Percentiles rank a stretch among this genome's conserved stretches.
phyloP scores from a whole-genome alignment of 2,797 vertebrate species.

The Oreonectes daqikongensis region DNA sequence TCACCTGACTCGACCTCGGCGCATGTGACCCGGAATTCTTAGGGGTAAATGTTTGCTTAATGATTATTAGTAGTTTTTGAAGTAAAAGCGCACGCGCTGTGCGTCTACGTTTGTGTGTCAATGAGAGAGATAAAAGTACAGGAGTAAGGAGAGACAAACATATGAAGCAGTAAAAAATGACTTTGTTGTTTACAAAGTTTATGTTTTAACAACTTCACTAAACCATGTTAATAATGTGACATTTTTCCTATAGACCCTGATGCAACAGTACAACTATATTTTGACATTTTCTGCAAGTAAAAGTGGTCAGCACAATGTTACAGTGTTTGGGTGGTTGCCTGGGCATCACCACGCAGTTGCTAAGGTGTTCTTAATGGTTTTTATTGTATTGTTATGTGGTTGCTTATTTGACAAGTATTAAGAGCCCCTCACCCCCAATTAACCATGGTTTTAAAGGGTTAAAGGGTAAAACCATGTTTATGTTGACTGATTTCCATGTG shows the following conservation, averaged over 20 bases:
- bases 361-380: neutral
- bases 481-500: no score
- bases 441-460: no score
- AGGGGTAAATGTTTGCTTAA: conserved; percentile 18
- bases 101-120: neutral
- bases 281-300: neutral
- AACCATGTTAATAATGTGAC: neutral
- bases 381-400: neutral
- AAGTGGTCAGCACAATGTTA: neutral
- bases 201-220: neutral
- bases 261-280: neutral
- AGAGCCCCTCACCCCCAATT: no score
- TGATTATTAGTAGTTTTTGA: conserved; percentile 9
- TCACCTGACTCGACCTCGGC: conserved; percentile 19
- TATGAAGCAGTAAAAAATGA: neutral
- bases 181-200: conserved; percentile 1
- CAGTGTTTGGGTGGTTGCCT: neutral
- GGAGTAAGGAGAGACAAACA: neutral
- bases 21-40: conserved; percentile 11
- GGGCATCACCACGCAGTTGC: neutral
- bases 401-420: neutral
- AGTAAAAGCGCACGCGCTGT: neutral
- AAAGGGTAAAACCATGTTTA: no score
- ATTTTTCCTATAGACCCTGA: neutral
- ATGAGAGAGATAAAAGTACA: neutral